Percentiles rank a stretch among this genome's conserved stretches.
Conservation (phyloP, 2,113 vertebrate genomes). For the Pica pica region DNA sequence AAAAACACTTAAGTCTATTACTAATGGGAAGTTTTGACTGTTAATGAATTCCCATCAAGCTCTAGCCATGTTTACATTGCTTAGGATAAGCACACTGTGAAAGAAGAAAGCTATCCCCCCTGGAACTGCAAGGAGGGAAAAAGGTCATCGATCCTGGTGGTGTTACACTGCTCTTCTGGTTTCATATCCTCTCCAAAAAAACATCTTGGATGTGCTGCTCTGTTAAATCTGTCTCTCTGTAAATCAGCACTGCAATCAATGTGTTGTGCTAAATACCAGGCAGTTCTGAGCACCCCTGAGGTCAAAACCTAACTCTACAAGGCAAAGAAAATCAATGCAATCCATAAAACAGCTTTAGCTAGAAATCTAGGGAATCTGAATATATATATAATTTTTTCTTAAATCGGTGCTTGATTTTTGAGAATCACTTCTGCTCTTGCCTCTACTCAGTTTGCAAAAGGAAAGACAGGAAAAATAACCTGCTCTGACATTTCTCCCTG, state of each 20-base stretch:
- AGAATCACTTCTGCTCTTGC: neutral
- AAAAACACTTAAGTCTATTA: neutral
- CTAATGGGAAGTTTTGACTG: neutral
- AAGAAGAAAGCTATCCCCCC: neutral
- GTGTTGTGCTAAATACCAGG: conserved; percentile 28
- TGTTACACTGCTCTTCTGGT: neutral
- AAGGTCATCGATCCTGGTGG: neutral
- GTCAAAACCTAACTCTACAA: conserved; percentile 11
- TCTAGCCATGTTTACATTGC: neutral
- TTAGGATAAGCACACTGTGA: neutral
- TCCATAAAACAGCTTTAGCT: conserved; percentile 42
- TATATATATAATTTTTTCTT: neutral
- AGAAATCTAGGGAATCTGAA: neutral
- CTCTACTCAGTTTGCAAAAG: neutral
- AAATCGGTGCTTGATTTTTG: neutral
- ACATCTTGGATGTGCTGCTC: neutral
- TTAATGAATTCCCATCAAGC: neutral
- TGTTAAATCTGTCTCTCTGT: neutral
- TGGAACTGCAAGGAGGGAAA: neutral
- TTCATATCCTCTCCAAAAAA: neutral
- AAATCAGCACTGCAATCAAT: conserved; percentile 42
- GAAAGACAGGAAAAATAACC: neutral
- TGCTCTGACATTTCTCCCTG: neutral
- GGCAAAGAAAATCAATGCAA: conserved; percentile 39
- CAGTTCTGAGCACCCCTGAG: conserved; percentile 3